Evolutionary conservation across 2,888 invertebrate species (phyloP), one percentile per base, ranked within the genome.

Genomic region (Lepetodrilus schrolli): DNA sequence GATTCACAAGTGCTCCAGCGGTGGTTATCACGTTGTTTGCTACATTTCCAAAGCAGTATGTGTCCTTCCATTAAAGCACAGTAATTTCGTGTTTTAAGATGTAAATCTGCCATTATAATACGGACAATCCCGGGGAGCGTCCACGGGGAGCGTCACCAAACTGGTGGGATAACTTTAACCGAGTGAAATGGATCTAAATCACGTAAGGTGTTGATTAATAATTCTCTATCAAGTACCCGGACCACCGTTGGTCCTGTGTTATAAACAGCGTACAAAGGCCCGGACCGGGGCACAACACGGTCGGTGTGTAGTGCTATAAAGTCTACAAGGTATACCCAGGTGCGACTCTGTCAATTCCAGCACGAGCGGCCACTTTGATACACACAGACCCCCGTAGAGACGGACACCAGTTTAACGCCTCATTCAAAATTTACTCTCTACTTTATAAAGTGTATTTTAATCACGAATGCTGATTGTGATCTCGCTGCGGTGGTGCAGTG

Each of bases 201-300:
- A 30, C 21, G 58, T 58, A 34, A 58, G 58, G 58, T 58, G 58
- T 58, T 58, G 58, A 58, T 58, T 58, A 58, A 58, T 58, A 30
- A 58, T 58, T 58, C 34, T 58, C 21, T 30, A 58, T 23, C 26
- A 30, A 58, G 17, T 30, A n/a, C 58, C 7, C 17, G 30, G 58
- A 58, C 58, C 58, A 58, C 58, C 58, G 17, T 58, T 17, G 30
- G 30, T 30, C 17, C 26, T 13, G 58, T 58, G 58, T 58, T 58
- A 58, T 58, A 58, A 58, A 58, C 58, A 23, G 30, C 26, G 30
- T 30, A 58, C 58, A 58, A 58, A 26, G 58, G 21, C n/a, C n/a
- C n/a, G n/a, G n/a, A n/a, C n/a, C n/a, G n/a, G n/a, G n/a, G n/a
- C n/a, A n/a, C n/a, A 30, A 58, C 30, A 58, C 26, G 58, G 26